Evolutionary conservation across 2,113 vertebrate species (phyloP).

Genomic region (Labeo catla): DNA sequence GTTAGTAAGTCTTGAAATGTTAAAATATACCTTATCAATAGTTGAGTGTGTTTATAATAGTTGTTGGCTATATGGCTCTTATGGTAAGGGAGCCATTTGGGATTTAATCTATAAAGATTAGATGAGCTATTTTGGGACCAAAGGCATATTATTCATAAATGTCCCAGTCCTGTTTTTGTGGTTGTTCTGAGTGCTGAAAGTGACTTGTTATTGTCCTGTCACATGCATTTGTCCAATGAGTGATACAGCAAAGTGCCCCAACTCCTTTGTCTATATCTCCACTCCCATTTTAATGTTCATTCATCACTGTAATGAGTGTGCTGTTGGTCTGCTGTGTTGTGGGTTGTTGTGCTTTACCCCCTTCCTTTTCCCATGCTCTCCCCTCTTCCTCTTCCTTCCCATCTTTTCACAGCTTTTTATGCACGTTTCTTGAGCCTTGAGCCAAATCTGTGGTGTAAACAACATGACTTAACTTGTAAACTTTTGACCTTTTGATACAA

Average conservation of each 20-base stretch:
- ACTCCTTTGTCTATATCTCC: neutral
- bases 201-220: neutral
- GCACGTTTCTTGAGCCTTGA: neutral
- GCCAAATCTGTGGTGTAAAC: neutral
- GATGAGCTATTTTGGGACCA: neutral
- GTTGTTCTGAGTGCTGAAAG: neutral
- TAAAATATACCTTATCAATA: neutral
- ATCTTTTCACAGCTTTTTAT: neutral
- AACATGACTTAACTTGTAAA: neutral
- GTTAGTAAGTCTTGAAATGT: neutral
- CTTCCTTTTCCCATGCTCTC: neutral
- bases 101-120: neutral
- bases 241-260: neutral
- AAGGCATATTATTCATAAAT: neutral
- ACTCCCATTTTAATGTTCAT: neutral
- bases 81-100: neutral
- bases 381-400: neutral
- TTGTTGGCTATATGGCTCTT: neutral
- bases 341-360: neutral
- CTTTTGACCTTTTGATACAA: neutral
- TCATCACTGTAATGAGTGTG: neutral
- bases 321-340: slow-evolving; percentile 5
- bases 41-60: neutral
- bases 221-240: slow-evolving; percentile 1
- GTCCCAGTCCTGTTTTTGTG: neutral